These are phyloP conservation scores for Synergus itoensis DNA, from an alignment of 2,888 invertebrate species.

Conservation along the genomic window DNA sequence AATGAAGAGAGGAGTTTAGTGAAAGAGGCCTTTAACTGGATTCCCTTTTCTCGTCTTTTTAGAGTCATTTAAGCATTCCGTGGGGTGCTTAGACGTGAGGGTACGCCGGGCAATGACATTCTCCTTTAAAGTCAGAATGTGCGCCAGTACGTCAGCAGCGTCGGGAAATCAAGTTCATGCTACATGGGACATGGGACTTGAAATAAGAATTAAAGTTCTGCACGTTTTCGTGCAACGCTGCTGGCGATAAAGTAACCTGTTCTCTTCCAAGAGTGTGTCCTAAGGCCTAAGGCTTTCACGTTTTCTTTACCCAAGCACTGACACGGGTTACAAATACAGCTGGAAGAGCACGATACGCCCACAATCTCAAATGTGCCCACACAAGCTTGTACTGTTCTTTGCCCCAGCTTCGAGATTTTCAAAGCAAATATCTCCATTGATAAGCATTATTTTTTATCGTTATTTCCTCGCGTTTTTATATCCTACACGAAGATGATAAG, in stretches of 20 bases:
- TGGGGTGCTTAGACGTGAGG: slow-evolving; percentile 15
- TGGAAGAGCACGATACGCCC: slow-evolving; percentile 30
- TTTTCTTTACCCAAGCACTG: slow-evolving; percentile 23
- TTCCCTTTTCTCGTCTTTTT: slow-evolving; percentile 36
- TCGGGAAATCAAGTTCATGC: slow-evolving; percentile 40
- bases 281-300: slow-evolving; percentile 24
- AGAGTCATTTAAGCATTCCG: slow-evolving; percentile 31
- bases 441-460: not conserved
- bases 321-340: slow-evolving; percentile 15
- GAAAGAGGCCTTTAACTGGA: slow-evolving; percentile 39
- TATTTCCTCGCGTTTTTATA: not conserved
- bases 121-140: slow-evolving; percentile 35
- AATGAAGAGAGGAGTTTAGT: slow-evolving; percentile 28
- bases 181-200: slow-evolving; percentile 35
- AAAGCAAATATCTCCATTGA: slow-evolving; percentile 24
- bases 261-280: slow-evolving; percentile 26
- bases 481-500: not conserved
- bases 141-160: slow-evolving; percentile 19
- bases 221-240: slow-evolving; percentile 42
- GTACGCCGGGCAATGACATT: slow-evolving; percentile 39
- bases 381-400: slow-evolving; percentile 33
- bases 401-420: not conserved
- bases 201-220: slow-evolving; percentile 42
- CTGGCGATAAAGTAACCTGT: slow-evolving; percentile 39
- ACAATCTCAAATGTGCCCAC: slow-evolving; percentile 21